A percentile compares a stretch with the other conserved stretches of the same genome.
Evolutionary conservation across 2,888 invertebrate species (phyloP).

Genomic region (Margaritifera margaritifera): DNA sequence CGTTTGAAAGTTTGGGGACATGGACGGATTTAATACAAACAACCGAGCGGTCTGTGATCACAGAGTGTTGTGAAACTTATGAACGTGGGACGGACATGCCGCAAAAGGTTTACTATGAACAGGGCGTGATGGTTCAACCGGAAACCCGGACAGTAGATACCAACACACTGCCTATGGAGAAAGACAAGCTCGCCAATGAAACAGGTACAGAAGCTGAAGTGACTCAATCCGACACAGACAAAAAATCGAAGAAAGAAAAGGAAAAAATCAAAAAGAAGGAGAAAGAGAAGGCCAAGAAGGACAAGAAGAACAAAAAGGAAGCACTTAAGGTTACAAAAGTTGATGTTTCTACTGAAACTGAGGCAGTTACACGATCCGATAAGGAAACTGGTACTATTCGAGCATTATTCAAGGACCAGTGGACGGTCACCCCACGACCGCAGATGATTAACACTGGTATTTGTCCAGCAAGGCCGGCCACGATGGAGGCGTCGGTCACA

Average conservation of each 20-base stretch:
- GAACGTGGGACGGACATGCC: constrained; percentile 48
- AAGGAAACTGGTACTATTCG: constrained; percentile 53
- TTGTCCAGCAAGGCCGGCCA: constrained; percentile 55
- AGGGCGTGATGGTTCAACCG: constrained; percentile 39
- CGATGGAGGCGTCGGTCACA: constrained; percentile 52
- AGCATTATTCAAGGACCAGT: constrained; percentile 49
- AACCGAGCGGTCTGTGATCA: constrained; percentile 54
- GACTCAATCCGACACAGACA: constrained; percentile 4
- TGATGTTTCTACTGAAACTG: constrained; percentile 46
- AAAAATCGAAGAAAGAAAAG: constrained; percentile 25
- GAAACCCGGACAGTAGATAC: constrained; percentile 39
- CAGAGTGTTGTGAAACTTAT: constrained; percentile 34
- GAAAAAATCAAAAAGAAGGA: constrained; percentile 30
- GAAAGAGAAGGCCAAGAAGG: constrained; percentile 26
- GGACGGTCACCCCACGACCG: constrained; percentile 58
- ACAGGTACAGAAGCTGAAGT: constrained; percentile 18
- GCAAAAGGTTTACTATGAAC: constrained; percentile 38
- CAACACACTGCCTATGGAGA: constrained; percentile 40
- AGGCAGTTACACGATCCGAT: constrained; percentile 39
- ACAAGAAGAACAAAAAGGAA: constrained; percentile 36
- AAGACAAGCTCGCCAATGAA: constrained; percentile 14
- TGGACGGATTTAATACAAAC: constrained; percentile 57
- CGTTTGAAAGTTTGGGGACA: constrained; percentile 44
- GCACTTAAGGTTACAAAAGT: constrained; percentile 1
- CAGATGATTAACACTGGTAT: constrained; percentile 59